These are phyloP conservation scores for Bufotes viridis DNA, from an alignment of 2,797 vertebrate species.

Conservation along the genomic window DNA sequence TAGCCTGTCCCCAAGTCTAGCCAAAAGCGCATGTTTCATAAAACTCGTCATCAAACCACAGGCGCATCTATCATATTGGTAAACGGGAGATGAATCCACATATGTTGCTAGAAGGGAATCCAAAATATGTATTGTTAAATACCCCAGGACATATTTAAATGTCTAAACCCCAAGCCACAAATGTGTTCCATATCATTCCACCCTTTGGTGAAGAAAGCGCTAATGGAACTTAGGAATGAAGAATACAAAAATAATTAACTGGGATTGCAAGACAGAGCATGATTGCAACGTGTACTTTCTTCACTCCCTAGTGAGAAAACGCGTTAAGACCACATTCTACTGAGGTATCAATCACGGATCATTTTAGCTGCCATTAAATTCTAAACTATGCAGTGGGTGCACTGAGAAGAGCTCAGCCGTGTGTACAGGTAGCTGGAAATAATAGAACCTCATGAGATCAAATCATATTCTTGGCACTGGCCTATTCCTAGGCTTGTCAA, in stretches of 20 bases:
- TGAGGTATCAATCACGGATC: not conserved
- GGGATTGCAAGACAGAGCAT: constrained; percentile 6
- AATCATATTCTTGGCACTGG: not conserved
- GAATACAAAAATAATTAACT: not conserved
- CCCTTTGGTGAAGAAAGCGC: not conserved
- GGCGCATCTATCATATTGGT: constrained; percentile 25
- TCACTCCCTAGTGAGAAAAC: not conserved
- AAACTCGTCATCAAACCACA: constrained; percentile 10
- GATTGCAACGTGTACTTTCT: not conserved
- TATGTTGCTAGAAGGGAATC: constrained; percentile 10
- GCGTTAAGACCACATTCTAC: not conserved
- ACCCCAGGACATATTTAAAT: constrained; percentile 15
- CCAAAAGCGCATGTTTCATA: constrained; percentile 23
- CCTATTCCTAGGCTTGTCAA: not conserved
- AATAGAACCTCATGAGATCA: not conserved
- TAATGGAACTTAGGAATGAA: not conserved
- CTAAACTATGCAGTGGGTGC: not conserved
- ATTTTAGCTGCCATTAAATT: not conserved
- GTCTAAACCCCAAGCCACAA: constrained; percentile 23
- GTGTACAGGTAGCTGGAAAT: not conserved
- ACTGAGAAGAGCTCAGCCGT: not conserved
- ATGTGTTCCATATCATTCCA: not conserved
- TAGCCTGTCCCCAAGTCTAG: constrained; percentile 2
- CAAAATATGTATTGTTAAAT: constrained; percentile 10
- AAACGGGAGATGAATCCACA: not conserved